Percentiles rank a stretch among this genome's conserved stretches.
Evolutionary conservation across 2,797 vertebrate genomes (phyloP).

Genomic region (Antrozous pallidus): DNA sequence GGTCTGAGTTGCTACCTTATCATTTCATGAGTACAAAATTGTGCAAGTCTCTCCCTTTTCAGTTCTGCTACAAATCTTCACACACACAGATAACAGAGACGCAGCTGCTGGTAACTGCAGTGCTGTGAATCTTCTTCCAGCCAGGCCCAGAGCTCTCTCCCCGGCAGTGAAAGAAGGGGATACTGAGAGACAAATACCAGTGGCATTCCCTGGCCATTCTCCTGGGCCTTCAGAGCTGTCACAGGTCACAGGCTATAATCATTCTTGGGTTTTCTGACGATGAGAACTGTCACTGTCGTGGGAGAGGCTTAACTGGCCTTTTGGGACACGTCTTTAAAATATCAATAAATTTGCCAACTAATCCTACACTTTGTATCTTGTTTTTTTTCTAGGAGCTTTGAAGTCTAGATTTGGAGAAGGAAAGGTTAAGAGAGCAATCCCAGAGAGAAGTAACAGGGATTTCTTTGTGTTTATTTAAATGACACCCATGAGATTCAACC

Average conservation of each 20-base stretch:
- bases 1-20: background rate
- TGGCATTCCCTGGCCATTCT: background rate
- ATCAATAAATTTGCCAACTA: slow-evolving; percentile 49
- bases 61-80: background rate
- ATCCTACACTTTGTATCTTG: slow-evolving; percentile 20
- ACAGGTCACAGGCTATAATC: slow-evolving; percentile 44
- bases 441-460: background rate
- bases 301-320: slow-evolving; percentile 52
- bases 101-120: background rate
- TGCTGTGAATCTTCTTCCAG: background rate
- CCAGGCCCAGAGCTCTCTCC: background rate
- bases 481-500: background rate
- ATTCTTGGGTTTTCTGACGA: slow-evolving; percentile 42
- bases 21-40: background rate
- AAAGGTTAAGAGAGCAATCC: slow-evolving; percentile 47
- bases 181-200: background rate
- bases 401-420: slow-evolving; percentile 45
- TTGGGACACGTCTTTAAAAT: slow-evolving; percentile 59
- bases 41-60: background rate
- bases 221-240: background rate
- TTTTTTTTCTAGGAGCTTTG: slow-evolving; percentile 43
- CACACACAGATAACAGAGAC: background rate
- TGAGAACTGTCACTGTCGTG: slow-evolving; percentile 12
- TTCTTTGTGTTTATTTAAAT: slow-evolving; percentile 30
- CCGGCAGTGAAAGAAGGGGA: background rate